Base-by-base conservation (phyloP, 1,140 invertebrate species). In the Penaeus chinensis region DNA sequence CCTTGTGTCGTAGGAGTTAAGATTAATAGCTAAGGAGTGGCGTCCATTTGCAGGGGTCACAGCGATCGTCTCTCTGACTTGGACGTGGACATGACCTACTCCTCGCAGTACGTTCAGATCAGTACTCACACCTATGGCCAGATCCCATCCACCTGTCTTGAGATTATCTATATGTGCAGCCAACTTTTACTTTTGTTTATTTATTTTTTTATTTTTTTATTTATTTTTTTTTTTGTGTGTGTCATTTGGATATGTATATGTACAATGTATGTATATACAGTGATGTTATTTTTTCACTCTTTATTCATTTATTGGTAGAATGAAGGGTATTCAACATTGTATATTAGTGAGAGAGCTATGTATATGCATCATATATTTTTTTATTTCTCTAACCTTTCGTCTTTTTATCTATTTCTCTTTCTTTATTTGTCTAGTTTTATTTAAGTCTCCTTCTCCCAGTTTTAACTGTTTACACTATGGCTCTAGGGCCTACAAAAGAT, bases 11-110 rank as follows among this genome's bases (percentile, higher is more conserved):
- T 74, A 87, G 66, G 79, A 81, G 24, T 54, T 11, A 54, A 54
- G 54, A 11, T 54, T 54, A 54, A 54, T 13, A 82, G 78, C 85
- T 87, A 87, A 87, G 85, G 79, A 82, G 85, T 81, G 85, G 85
- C 85, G 65, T 82, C 78, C 80, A 87, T 87, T 89, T 89, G 62
- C 89, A 89, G 89, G 89, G 85, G 89, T 61, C 85, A 89, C 89
- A 89, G 84, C 84, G 89, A 86, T 89, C 84, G 85, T 87, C 89
- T 89, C 80, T 87, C 89, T 79, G 89, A 89, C 80, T 83, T 89
- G 89, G 89, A 87, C 80, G 84, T 89, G 84, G 89, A 89, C 82
- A 82, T 89, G 82, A 87, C 89, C 89, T 89, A 89, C 89, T 89
- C 84, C 85, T 89, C 89, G 71, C 89, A 89, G 89, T 89, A 89